Percentiles rank a stretch among this genome's conserved stretches.
Evolutionary conservation across 2,113 vertebrate species (phyloP).

Genomic region (Lanius collurio): DNA sequence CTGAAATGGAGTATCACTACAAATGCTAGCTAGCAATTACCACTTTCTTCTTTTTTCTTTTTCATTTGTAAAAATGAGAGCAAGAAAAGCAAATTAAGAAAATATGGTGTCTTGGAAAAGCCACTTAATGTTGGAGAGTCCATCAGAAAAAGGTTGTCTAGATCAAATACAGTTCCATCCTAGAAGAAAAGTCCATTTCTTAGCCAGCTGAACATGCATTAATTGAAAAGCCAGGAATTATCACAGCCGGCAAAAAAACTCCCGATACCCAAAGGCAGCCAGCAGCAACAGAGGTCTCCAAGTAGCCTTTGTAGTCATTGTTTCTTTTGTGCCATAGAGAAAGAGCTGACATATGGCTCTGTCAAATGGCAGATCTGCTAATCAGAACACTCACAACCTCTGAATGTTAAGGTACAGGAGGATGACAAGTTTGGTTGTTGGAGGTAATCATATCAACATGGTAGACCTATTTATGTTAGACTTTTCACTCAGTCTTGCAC

Average conservation of each 20-base stretch:
- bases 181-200: neutral
- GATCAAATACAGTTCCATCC: neutral
- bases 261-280: neutral
- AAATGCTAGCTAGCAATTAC: neutral
- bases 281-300: neutral
- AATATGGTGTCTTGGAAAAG: neutral
- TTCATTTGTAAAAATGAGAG: neutral
- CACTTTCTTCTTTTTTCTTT: neutral
- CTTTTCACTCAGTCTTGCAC: neutral
- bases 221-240: neutral
- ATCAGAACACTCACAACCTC: neutral
- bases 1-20: neutral
- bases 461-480: neutral
- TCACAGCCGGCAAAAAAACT: neutral
- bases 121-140: neutral
- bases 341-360: constrained; percentile 13
- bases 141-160: neutral
- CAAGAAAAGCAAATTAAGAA: neutral
- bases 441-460: neutral
- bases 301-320: constrained; percentile 16
- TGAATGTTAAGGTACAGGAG: neutral
- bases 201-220: neutral
- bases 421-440: neutral
- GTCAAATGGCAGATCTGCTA: constrained; percentile 2
- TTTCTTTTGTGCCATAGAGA: neutral